Evolutionary conservation across 2,888 invertebrate genomes (phyloP).

Genomic region (Drosophila setosimentum): DNA sequence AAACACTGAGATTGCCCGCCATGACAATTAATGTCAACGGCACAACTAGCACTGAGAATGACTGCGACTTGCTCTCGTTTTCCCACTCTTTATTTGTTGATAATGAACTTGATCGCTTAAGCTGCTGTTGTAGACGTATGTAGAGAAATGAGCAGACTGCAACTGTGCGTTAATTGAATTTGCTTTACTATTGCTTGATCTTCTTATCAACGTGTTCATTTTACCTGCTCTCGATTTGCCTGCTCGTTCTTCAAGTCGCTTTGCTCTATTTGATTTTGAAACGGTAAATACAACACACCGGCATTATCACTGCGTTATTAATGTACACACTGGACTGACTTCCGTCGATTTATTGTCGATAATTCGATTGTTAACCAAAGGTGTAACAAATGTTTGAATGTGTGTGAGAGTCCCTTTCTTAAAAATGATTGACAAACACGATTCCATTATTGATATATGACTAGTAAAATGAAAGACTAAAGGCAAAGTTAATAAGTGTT

Average conservation of each 20-base stretch:
- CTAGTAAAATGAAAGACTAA: too few relatives aligned
- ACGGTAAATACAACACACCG: constrained; percentile 39
- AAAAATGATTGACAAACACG: too few relatives aligned
- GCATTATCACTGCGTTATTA: background rate
- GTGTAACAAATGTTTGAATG: background rate
- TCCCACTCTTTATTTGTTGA: constrained; percentile 16
- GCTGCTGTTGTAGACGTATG: background rate
- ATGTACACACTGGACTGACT: constrained; percentile 35
- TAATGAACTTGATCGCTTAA: constrained; percentile 32
- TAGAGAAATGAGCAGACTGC: background rate
- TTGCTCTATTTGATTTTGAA: constrained; percentile 38
- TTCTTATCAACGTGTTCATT: background rate
- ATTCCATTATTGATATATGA: too few relatives aligned
- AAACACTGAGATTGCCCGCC: constrained; percentile 14
- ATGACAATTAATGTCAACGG: constrained; percentile 32
- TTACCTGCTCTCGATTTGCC: background rate
- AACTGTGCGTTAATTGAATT: constrained; percentile 2
- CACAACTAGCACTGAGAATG: constrained; percentile 31
- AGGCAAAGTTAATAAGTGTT: background rate
- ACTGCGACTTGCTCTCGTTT: background rate
- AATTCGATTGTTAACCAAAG: background rate
- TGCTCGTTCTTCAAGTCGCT: background rate
- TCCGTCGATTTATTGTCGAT: background rate
- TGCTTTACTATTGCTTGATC: background rate
- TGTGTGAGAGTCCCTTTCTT: background rate